Evolutionary conservation across 2,797 vertebrate genomes (phyloP).

Genomic region (Leontopithecus rosalia): DNA sequence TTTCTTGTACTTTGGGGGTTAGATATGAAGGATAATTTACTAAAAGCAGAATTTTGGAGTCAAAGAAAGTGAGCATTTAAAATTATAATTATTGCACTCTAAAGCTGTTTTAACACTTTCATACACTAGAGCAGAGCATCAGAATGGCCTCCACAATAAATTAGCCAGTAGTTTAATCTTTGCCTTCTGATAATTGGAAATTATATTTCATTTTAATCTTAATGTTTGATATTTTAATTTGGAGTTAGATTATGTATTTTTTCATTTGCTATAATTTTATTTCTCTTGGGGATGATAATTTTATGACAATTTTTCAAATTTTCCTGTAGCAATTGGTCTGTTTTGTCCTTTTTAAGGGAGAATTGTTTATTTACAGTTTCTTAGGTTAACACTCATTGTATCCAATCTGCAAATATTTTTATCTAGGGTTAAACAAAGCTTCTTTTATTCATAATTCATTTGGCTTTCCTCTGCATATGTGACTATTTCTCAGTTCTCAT

Average conservation of each 20-base stretch:
- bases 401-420: not conserved
- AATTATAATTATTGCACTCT: not conserved
- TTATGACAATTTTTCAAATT: not conserved
- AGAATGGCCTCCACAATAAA: not conserved
- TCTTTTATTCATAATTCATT: not conserved
- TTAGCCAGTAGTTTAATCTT: not conserved
- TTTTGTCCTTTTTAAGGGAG: not conserved
- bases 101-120: not conserved
- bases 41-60: not conserved
- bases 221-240: not conserved
- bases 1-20: not conserved
- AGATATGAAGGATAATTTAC: not conserved
- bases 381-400: not conserved
- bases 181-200: not conserved
- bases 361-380: not conserved
- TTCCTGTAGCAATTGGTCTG: not conserved
- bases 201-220: not conserved
- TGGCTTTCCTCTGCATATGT: not conserved
- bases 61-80: not conserved
- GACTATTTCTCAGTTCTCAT: not conserved
- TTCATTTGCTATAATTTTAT: not conserved
- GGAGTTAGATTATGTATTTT: not conserved
- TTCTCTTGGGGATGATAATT: not conserved
- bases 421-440: not conserved
- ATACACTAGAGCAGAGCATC: not conserved